These are phyloP conservation scores for Medauroidea extradentata DNA, from an alignment of 1,140 invertebrate species.

Conservation along the genomic window DNA sequence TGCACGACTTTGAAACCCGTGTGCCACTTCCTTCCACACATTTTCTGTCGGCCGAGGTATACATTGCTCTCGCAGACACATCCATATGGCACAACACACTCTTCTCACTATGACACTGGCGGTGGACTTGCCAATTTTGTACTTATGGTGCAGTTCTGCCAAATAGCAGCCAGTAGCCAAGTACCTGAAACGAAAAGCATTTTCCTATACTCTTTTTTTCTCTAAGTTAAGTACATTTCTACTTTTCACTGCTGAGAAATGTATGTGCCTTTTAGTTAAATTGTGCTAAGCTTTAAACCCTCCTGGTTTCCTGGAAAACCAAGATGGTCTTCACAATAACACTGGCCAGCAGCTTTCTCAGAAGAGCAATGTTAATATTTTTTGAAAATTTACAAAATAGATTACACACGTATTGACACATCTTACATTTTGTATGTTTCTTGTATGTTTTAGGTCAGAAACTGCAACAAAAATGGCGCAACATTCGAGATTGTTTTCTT, in stretches of 20 bases:
- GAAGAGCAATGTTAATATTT: too few species aligned
- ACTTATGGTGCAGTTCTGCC: slow-evolving; percentile 33
- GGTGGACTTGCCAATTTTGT: slow-evolving; percentile 33
- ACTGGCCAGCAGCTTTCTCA: too few species aligned
- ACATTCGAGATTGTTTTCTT: not conserved
- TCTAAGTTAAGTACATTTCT: slow-evolving; percentile 10
- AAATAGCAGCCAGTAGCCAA: slow-evolving; percentile 32
- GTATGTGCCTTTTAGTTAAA: too few species aligned
- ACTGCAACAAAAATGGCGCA: not conserved
- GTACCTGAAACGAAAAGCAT: slow-evolving; percentile 28
- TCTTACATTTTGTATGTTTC: not conserved
- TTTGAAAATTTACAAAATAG: too few species aligned
- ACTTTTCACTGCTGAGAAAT: too few species aligned
- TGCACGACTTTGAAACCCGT: slow-evolving; percentile 29
- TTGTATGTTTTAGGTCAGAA: not conserved
- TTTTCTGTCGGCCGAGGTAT: slow-evolving; percentile 27
- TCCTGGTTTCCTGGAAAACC: too few species aligned
- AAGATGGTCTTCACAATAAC: too few species aligned
- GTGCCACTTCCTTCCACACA: slow-evolving; percentile 28
- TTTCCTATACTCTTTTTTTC: too few species aligned
- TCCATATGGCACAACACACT: slow-evolving; percentile 33
- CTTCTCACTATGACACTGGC: slow-evolving; percentile 27
- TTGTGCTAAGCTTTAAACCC: too few species aligned
- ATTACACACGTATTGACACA: too few species aligned
- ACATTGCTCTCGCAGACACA: slow-evolving; percentile 20